phyloP scores from a whole-genome alignment of 1,140 invertebrate genomes.

The Pseudomyrmex pallidus region DNA sequence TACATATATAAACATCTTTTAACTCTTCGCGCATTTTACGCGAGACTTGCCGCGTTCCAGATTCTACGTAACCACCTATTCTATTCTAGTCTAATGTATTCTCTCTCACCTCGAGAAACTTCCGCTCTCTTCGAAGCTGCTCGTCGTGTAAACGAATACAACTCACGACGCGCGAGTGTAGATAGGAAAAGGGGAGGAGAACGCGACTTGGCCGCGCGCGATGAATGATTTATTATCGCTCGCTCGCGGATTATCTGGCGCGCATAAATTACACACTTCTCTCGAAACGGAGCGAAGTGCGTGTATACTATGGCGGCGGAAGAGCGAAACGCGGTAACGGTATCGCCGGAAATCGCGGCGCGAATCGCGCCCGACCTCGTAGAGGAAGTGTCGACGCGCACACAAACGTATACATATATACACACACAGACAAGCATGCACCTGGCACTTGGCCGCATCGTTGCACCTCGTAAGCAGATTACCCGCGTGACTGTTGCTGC shows the following conservation, averaged over 20 bases:
- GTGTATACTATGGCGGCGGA: slow-evolving; percentile 30
- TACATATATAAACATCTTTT: background rate
- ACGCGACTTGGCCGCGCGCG: slow-evolving; percentile 41
- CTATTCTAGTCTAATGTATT: slow-evolving; percentile 58
- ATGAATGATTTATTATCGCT: slow-evolving; percentile 59
- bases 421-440: background rate
- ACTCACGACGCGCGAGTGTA: slow-evolving; percentile 4
- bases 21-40: background rate
- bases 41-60: slow-evolving; percentile 6
- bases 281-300: slow-evolving; percentile 25
- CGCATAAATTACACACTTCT: slow-evolving; percentile 36
- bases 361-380: slow-evolving; percentile 31
- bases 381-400: slow-evolving; percentile 36
- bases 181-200: slow-evolving; percentile 15
- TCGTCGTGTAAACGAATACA: slow-evolving; percentile 45
- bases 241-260: slow-evolving; percentile 46
- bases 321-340: slow-evolving; percentile 52
- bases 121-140: slow-evolving; percentile 39
- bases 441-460: slow-evolving; percentile 11
- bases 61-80: slow-evolving; percentile 32
- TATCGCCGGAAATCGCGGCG: slow-evolving; percentile 55
- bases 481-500: slow-evolving; percentile 25
- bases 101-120: slow-evolving; percentile 38
- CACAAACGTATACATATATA: background rate
- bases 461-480: slow-evolving; percentile 48